phyloP scores from a whole-genome alignment of 2,113 vertebrate genomes.

The Antechinus stuartii region DNA sequence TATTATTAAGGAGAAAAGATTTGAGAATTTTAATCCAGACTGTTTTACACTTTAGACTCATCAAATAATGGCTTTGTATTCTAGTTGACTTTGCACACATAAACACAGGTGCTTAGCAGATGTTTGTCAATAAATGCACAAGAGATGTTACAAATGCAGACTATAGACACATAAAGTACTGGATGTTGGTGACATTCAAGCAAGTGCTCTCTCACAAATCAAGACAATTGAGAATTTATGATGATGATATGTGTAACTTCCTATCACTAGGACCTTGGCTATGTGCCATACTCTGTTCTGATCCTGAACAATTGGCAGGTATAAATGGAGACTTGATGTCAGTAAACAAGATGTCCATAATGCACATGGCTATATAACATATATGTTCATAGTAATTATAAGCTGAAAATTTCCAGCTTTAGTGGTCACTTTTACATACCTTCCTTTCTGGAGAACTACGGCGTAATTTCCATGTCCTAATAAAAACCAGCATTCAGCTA shows the following conservation, averaged over 20 bases:
- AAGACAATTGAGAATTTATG: slow-evolving; percentile 11
- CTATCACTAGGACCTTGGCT: background rate
- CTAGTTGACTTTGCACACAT: background rate
- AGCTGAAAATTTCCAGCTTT: background rate
- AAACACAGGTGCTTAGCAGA: slow-evolving; percentile 55
- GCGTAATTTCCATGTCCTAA: background rate
- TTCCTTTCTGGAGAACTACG: background rate
- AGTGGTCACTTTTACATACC: background rate
- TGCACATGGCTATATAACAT: background rate
- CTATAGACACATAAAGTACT: background rate
- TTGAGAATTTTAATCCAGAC: background rate
- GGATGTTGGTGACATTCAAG: background rate
- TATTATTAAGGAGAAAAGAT: slow-evolving; percentile 25
- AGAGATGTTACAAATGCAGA: background rate
- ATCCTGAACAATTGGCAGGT: background rate
- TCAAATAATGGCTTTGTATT: background rate
- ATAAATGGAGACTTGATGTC: slow-evolving; percentile 18
- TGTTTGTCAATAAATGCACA: background rate
- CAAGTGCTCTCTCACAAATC: slow-evolving; percentile 24
- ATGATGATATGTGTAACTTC: background rate
- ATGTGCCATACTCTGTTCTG: background rate
- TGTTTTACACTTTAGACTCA: slow-evolving; percentile 49
- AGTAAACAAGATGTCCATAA: background rate
- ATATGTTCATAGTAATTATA: background rate
- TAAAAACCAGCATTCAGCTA: background rate